phyloP scores from a whole-genome alignment of 2,888 invertebrate genomes.

The Xestia sexstrigata region DNA sequence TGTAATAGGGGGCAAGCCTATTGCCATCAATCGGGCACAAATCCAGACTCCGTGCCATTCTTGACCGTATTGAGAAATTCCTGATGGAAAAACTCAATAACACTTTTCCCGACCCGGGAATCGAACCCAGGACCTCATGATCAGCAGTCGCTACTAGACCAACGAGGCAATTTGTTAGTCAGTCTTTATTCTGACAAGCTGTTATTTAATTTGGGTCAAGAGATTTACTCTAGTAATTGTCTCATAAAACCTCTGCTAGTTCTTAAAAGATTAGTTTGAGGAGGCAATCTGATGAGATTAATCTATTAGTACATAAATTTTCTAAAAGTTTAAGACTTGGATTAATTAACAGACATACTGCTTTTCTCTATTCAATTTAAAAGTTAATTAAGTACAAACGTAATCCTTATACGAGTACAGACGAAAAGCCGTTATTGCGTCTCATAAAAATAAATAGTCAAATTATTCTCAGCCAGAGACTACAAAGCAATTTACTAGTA shows the following conservation, averaged over 20 bases:
- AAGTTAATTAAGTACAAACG: slow-evolving; percentile 19
- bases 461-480: slow-evolving; percentile 14
- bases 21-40: too few species aligned
- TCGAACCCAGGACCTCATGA: too few species aligned
- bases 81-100: too few species aligned
- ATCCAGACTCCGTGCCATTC: too few species aligned
- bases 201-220: background rate
- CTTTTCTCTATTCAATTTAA: slow-evolving; percentile 3
- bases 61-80: too few species aligned
- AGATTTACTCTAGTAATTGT: background rate
- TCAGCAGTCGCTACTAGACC: too few species aligned
- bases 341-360: background rate
- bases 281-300: background rate
- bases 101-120: too few species aligned
- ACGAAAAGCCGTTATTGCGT: background rate
- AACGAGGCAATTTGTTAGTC: too few species aligned
- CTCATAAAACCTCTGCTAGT: background rate
- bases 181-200: too few species aligned
- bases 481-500: slow-evolving; percentile 11
- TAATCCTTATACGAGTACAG: background rate
- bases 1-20: too few species aligned
- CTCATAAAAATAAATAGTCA: slow-evolving; percentile 13
- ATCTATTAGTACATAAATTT: background rate
- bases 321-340: background rate
- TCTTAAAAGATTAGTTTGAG: background rate